These are phyloP conservation scores for Brachionus calyciflorus DNA, from an alignment of 1,140 invertebrate species.

Conservation along the genomic window DNA sequence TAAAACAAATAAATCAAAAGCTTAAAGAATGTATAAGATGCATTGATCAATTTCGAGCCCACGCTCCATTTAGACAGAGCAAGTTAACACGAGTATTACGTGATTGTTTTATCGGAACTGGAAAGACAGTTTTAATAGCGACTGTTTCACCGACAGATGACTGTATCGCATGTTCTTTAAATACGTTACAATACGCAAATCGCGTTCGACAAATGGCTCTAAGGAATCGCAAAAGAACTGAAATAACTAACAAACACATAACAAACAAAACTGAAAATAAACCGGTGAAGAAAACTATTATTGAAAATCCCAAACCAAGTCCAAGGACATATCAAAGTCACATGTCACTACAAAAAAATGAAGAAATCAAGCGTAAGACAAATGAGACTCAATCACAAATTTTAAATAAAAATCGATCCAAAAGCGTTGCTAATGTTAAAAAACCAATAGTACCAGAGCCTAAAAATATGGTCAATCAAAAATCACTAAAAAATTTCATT, in stretches of 20 bases:
- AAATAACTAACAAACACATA: not conserved
- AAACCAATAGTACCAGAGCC: not conserved
- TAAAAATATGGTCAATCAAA: not conserved
- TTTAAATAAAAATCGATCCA: not conserved
- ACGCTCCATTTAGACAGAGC: slow-evolving; percentile 60
- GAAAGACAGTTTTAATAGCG: slow-evolving; percentile 4
- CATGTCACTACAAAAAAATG: not conserved
- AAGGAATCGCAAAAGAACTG: not conserved
- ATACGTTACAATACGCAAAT: slow-evolving; percentile 36
- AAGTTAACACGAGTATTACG: slow-evolving; percentile 58
- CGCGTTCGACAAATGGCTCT: slow-evolving; percentile 25
- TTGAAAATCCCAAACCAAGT: not conserved
- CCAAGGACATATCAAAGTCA: not conserved
- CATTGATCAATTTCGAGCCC: slow-evolving; percentile 58
- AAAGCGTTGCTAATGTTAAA: not conserved
- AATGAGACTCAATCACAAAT: too few relatives aligned
- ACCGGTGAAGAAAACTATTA: not conserved
- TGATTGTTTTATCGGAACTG: slow-evolving; percentile 9
- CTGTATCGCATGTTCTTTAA: slow-evolving; percentile 13
- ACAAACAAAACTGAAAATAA: not conserved
- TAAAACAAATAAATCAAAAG: not conserved
- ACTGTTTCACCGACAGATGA: slow-evolving; percentile 35
- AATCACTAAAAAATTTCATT: not conserved
- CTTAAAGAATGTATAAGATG: slow-evolving; percentile 60
- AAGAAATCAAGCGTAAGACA: slow-evolving; percentile 4